Conservation (phyloP, 2,888 invertebrate species). For the Chrysolina americana region DNA sequence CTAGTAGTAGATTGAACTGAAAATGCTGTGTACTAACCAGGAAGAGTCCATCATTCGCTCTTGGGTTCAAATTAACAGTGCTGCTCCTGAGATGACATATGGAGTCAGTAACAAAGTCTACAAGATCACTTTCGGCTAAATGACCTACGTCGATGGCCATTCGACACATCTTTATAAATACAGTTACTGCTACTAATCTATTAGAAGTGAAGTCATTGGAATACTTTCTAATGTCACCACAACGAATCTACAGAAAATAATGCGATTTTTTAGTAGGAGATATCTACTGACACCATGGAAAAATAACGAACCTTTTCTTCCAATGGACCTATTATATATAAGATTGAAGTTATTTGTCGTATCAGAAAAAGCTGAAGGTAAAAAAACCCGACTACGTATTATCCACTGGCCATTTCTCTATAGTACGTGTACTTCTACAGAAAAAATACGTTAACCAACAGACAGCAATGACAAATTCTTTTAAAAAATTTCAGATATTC, state of each 20-base stretch:
- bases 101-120: too few species aligned
- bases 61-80: too few species aligned
- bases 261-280: slow-evolving; percentile 38
- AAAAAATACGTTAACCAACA: background rate
- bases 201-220: slow-evolving; percentile 44
- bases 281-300: slow-evolving; percentile 4
- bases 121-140: too few species aligned
- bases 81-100: too few species aligned
- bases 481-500: too few species aligned
- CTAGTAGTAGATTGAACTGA: too few species aligned
- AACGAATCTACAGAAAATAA: slow-evolving; percentile 48
- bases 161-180: too few species aligned
- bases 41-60: too few species aligned
- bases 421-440: slow-evolving; percentile 6
- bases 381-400: slow-evolving; percentile 17
- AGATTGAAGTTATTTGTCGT: background rate
- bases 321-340: slow-evolving; percentile 19
- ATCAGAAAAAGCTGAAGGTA: slow-evolving; percentile 11
- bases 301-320: slow-evolving; percentile 36
- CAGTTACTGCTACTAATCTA: slow-evolving; percentile 24
- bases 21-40: too few species aligned
- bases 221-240: slow-evolving; percentile 51
- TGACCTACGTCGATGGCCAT: too few species aligned
- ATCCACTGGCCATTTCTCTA: slow-evolving; percentile 3
- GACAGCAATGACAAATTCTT: too few species aligned